Evolutionary conservation across 2,888 invertebrate species (phyloP).

Genomic region (Xylota segnis): DNA sequence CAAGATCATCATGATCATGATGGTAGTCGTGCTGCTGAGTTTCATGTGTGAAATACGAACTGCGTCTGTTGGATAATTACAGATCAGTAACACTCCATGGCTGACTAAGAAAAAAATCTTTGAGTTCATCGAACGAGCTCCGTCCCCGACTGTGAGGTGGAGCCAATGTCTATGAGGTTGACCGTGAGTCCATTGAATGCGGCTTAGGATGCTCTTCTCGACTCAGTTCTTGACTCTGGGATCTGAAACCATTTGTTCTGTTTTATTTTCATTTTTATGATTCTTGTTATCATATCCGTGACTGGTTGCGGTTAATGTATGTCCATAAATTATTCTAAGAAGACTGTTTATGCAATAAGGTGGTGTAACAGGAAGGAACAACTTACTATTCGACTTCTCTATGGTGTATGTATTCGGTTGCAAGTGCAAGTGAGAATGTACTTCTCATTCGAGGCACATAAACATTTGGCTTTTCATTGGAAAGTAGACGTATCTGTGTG

Average conservation of each 20-base stretch:
- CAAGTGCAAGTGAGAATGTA: constrained; percentile 34
- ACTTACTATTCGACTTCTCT: not conserved
- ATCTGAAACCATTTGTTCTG: constrained; percentile 33
- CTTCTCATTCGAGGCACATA: not conserved
- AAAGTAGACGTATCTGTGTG: too few relatives aligned
- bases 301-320: constrained; percentile 50
- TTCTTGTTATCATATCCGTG: constrained; percentile 45
- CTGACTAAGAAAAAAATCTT: constrained; percentile 3
- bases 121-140: constrained; percentile 54
- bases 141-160: constrained; percentile 11
- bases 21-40: not conserved
- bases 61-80: constrained; percentile 31
- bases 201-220: constrained; percentile 15
- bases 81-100: constrained; percentile 23
- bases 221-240: not conserved
- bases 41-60: constrained; percentile 17
- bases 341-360: constrained; percentile 16
- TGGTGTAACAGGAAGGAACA: constrained; percentile 25
- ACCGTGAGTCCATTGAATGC: constrained; percentile 10
- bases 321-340: constrained; percentile 41
- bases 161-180: constrained; percentile 13
- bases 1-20: constrained; percentile 8
- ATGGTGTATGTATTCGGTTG: not conserved
- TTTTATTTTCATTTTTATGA: constrained; percentile 27
- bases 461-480: not conserved